Conservation (phyloP, 2,113 vertebrate genomes). For the Accipiter virgatus region DNA sequence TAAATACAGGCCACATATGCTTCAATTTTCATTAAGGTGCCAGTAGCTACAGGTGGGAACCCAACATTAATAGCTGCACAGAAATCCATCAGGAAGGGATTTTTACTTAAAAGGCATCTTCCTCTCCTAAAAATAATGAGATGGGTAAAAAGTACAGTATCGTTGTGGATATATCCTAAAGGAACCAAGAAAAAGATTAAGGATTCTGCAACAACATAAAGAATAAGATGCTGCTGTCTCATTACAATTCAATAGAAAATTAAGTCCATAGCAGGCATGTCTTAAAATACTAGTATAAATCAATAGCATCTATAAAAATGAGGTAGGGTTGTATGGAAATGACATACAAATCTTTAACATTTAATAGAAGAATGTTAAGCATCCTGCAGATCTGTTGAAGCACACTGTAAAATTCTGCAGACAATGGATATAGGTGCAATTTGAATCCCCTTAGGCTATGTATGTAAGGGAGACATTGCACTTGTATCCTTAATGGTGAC, state of each 20-base stretch:
- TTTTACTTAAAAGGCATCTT: not conserved
- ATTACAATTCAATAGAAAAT: not conserved
- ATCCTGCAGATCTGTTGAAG: not conserved
- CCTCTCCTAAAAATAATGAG: not conserved
- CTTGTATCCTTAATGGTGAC: not conserved
- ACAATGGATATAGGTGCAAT: not conserved
- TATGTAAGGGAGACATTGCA: not conserved
- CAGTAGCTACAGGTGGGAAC: not conserved
- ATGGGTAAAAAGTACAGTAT: not conserved
- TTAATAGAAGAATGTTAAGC: not conserved
- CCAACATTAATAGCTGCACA: not conserved
- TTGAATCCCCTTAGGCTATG: not conserved
- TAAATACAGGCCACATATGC: constrained; percentile 20
- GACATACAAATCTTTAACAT: not conserved
- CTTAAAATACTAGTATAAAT: constrained; percentile 4
- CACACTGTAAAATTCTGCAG: not conserved
- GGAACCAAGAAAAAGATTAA: not conserved
- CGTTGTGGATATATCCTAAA: not conserved
- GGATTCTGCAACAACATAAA: not conserved
- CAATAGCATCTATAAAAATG: not conserved
- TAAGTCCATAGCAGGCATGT: not conserved
- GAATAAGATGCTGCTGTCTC: not conserved
- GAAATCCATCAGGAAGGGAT: not conserved
- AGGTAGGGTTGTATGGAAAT: not conserved
- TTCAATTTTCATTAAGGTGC: not conserved